Conservation (phyloP, 2,888 invertebrate species). For the Drosophila tripunctata region DNA sequence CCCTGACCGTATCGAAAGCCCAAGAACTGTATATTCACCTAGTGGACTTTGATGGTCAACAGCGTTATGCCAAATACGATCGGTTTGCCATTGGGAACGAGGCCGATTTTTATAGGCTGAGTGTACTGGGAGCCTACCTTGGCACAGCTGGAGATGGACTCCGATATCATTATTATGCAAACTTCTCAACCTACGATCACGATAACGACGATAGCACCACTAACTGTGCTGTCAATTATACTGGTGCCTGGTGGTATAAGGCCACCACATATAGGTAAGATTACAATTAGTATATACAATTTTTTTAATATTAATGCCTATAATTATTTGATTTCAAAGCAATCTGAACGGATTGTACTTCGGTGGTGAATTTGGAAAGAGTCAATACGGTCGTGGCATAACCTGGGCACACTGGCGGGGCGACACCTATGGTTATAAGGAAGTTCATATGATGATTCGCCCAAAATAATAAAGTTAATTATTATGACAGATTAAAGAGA, state of each 20-base stretch:
- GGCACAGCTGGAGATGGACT: conserved; percentile 89
- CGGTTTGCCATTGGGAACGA: conserved; percentile 88
- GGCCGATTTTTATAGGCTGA: conserved; percentile 87
- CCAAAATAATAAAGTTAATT: conserved; percentile 75
- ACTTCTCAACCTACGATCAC: conserved; percentile 88
- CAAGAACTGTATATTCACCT: conserved; percentile 87
- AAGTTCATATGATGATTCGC: conserved; percentile 87
- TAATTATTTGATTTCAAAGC: conserved; percentile 78
- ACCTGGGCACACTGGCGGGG: conserved; percentile 85
- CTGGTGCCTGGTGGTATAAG: conserved; percentile 90
- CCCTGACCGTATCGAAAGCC: conserved; percentile 72
- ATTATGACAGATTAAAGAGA: no score
- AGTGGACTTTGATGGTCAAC: conserved; percentile 86
- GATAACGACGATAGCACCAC: conserved; percentile 89
- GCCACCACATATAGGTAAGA: conserved; percentile 1
- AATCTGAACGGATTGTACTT: conserved; percentile 88
- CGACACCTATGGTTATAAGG: conserved; percentile 82
- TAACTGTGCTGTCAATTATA: conserved; percentile 87
- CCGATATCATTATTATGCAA: conserved; percentile 87
- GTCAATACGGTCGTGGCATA: conserved; percentile 74
- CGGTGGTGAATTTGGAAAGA: conserved; percentile 84
- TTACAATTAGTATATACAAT: background rate
- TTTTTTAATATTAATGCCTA: background rate
- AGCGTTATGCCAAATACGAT: conserved; percentile 86
- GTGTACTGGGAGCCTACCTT: conserved; percentile 87